Evolutionary conservation across 1,140 invertebrate species (phyloP).

Genomic region (Oryzaephilus surinamensis): DNA sequence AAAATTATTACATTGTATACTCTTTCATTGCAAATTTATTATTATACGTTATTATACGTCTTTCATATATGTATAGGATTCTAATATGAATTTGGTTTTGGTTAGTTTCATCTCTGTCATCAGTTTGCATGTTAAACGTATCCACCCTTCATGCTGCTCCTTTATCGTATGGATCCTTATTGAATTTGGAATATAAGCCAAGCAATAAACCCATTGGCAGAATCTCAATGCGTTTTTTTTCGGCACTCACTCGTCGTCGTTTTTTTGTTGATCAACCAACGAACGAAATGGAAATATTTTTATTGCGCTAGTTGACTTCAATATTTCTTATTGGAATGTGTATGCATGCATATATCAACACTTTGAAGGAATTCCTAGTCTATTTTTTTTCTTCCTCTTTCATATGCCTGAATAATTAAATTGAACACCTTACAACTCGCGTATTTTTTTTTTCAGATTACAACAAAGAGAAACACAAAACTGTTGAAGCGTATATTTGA

Average conservation of each 20-base stretch:
- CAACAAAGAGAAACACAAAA: too few species aligned
- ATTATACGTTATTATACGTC: too few species aligned
- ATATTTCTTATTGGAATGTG: conserved; percentile 9
- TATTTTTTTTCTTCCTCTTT: too few species aligned
- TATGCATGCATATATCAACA: too few species aligned
- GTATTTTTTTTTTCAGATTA: too few species aligned
- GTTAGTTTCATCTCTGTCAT: conserved; percentile 8
- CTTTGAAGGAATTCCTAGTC: too few species aligned
- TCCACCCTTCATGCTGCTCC: conserved; percentile 12
- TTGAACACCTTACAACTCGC: too few species aligned
- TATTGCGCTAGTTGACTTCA: conserved; percentile 12
- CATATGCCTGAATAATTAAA: too few species aligned
- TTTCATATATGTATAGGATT: too few species aligned
- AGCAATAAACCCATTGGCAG: conserved; percentile 32
- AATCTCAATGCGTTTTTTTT: conserved; percentile 30
- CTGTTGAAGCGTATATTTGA: too few species aligned
- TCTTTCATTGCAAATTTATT: conserved; percentile 1
- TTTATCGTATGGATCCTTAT: conserved; percentile 26
- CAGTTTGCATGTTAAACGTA: conserved; percentile 13
- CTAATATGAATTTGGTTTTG: conserved; percentile 9
- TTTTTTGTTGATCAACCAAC: conserved; percentile 25
- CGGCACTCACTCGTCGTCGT: conserved; percentile 12
- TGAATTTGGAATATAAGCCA: conserved; percentile 32
- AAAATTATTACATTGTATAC: conserved; percentile 7
- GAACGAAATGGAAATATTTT: conserved; percentile 18